phyloP scores from a whole-genome alignment of 2,113 vertebrate genomes.

The Gopherus flavomarginatus region DNA sequence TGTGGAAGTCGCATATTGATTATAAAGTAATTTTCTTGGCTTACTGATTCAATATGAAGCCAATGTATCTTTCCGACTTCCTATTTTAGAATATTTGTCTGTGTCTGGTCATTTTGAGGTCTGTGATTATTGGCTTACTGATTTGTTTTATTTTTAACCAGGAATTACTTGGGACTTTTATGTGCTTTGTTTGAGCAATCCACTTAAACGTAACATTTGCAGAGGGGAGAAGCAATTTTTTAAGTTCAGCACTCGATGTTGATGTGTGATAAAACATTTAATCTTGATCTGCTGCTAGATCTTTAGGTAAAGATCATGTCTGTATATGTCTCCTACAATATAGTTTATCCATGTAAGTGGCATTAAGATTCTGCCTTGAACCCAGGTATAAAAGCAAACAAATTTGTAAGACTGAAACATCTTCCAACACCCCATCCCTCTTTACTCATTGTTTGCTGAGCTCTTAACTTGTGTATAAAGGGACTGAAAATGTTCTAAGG shows the following conservation, averaged over 20 bases:
- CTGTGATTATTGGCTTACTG: neutral
- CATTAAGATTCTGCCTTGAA: neutral
- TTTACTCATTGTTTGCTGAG: neutral
- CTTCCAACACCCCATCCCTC: neutral
- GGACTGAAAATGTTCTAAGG: neutral
- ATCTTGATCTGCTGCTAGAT: slow-evolving; percentile 12
- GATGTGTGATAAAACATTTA: slow-evolving; percentile 33
- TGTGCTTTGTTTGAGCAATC: neutral
- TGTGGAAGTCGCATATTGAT: neutral
- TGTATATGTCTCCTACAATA: neutral
- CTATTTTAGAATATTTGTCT: neutral
- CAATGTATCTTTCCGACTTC: neutral
- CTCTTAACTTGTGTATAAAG: neutral
- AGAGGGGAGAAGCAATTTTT: neutral
- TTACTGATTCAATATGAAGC: neutral
- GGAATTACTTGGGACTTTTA: slow-evolving; percentile 5
- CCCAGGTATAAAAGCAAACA: neutral
- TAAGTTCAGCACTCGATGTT: neutral
- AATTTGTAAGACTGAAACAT: neutral
- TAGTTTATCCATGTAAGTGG: neutral
- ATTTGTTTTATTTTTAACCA: neutral
- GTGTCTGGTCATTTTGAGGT: neutral
- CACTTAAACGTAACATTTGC: slow-evolving; percentile 19
- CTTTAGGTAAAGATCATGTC: slow-evolving; percentile 11
- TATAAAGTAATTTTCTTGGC: neutral